Percentiles rank a stretch among this genome's conserved stretches.
Conservation (phyloP, 2,113 vertebrate genomes). For the Chloropsis cyanopogon region DNA sequence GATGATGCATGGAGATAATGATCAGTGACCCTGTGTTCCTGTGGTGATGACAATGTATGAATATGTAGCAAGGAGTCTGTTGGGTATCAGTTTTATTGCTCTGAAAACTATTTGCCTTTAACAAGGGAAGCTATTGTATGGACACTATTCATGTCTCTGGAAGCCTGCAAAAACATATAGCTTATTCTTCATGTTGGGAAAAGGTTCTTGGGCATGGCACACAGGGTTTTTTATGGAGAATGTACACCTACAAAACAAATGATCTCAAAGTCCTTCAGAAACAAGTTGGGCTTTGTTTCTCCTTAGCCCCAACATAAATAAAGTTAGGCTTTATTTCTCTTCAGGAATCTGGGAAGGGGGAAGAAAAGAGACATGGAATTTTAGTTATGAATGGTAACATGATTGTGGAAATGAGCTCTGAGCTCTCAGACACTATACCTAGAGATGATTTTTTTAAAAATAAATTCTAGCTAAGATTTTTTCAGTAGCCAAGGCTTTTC, state of each 20-base stretch:
- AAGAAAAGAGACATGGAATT: background rate
- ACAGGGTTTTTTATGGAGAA: background rate
- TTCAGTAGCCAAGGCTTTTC: background rate
- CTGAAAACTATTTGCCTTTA: background rate
- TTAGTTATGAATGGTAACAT: background rate
- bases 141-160: background rate
- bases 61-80: background rate
- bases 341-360: background rate
- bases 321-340: background rate
- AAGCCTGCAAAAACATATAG: background rate
- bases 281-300: background rate
- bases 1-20: background rate
- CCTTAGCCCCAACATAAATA: background rate
- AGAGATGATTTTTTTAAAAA: background rate
- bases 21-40: background rate
- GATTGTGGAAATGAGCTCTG: background rate
- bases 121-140: background rate
- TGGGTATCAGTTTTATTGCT: background rate
- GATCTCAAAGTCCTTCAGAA: background rate
- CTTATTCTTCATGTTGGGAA: background rate
- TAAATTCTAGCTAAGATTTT: background rate
- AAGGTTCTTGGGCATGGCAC: background rate
- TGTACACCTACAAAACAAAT: background rate
- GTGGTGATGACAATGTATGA: background rate
- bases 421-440: background rate